Evolutionary conservation across 2,797 vertebrate genomes (phyloP).

Genomic region (Stomatorhinus walkeri): DNA sequence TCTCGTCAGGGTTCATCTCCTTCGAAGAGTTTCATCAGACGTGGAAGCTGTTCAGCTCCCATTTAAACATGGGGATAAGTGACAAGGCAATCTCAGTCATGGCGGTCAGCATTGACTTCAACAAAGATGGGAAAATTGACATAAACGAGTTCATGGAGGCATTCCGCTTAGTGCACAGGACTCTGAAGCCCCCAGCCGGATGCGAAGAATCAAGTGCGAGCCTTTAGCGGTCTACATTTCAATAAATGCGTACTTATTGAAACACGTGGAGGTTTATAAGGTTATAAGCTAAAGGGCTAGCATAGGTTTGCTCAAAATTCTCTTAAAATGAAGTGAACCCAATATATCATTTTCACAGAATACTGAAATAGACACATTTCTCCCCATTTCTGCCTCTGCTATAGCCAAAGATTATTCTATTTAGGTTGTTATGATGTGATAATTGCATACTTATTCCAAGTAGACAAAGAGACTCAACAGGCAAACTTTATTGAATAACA

Average conservation of each 20-base stretch:
- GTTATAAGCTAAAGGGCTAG: background rate
- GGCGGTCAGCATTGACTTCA: slow-evolving; percentile 86
- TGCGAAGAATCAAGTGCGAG: background rate
- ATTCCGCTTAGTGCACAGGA: slow-evolving; percentile 75
- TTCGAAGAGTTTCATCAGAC: slow-evolving; percentile 84
- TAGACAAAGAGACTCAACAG: background rate
- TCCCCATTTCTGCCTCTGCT: background rate
- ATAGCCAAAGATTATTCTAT: background rate
- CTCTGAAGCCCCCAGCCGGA: slow-evolving; percentile 14
- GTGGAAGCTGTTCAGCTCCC: slow-evolving; percentile 84
- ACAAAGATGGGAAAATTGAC: slow-evolving; percentile 89
- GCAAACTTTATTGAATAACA: background rate
- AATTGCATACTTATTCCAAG: background rate
- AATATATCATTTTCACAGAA: background rate
- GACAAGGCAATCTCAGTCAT: slow-evolving; percentile 72
- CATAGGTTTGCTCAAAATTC: background rate
- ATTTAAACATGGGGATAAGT: slow-evolving; percentile 72
- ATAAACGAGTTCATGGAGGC: slow-evolving; percentile 96
- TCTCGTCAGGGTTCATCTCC: slow-evolving; percentile 73
- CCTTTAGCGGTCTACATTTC: background rate
- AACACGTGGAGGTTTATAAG: background rate
- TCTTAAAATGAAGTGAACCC: background rate
- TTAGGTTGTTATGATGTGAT: background rate
- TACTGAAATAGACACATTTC: background rate
- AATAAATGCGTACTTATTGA: background rate